phyloP scores from a whole-genome alignment of 2,888 invertebrate genomes.

The Zygogramma bicolorata region DNA sequence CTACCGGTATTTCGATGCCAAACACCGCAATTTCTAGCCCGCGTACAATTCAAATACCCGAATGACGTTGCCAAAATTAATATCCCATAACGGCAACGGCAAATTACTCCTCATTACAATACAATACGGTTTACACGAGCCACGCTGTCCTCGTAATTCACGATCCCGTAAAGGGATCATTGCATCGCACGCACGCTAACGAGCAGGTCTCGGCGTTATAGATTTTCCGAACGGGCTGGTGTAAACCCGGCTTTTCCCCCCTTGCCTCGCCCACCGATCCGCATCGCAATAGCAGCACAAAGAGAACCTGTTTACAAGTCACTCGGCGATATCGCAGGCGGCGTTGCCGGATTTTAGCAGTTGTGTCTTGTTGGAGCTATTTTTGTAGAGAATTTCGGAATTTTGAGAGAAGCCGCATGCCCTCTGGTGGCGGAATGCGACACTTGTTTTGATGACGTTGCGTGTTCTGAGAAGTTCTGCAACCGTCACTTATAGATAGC shows the following conservation, averaged over 20 bases:
- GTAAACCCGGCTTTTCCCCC: conserved; percentile 47
- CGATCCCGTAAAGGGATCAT: conserved; percentile 10
- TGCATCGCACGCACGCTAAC: background rate
- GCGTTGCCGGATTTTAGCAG: conserved; percentile 22
- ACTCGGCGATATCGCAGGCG: conserved; percentile 45
- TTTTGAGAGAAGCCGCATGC: background rate
- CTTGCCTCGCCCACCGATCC: conserved; percentile 32
- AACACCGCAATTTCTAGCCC: background rate
- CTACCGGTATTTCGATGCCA: background rate
- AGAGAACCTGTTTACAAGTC: conserved; percentile 54
- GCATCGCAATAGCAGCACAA: conserved; percentile 43
- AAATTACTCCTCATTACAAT: conserved; percentile 19
- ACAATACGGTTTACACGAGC: conserved; percentile 2
- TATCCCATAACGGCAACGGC: conserved; percentile 17
- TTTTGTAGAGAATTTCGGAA: background rate
- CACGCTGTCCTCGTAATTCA: background rate
- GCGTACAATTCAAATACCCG: background rate
- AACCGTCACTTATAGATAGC: too few relatives aligned
- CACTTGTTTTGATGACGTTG: too few relatives aligned
- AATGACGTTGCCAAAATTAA: conserved; percentile 14
- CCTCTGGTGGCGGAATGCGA: too few relatives aligned
- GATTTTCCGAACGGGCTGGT: conserved; percentile 53
- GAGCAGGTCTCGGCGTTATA: conserved; percentile 46
- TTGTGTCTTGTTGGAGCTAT: background rate
- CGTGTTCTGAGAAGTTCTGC: too few relatives aligned